Base-by-base conservation (phyloP, 2,113 vertebrate genomes). In the Passer montanus region DNA sequence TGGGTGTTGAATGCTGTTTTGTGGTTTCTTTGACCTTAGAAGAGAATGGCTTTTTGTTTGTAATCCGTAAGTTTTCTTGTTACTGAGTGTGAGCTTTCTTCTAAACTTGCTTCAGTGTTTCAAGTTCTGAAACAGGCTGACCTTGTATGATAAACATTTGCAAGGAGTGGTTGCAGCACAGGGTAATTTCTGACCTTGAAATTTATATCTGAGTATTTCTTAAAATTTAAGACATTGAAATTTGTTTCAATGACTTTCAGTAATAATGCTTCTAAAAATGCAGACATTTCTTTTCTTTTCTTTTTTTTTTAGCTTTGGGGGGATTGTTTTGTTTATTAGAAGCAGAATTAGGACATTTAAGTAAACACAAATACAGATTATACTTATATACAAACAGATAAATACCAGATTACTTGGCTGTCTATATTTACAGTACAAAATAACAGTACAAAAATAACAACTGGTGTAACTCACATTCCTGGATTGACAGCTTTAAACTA, bases 1-100 rank as follows among this genome's bases (percentile, higher is more conserved):
- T 84, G 62, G 35, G 46, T 68, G 28, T 73, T 68, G 52, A 87
- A 81, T 68, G 74, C 77, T 78, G 26, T 28, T 92, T 78, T 76
- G 78, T 91, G 72, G 55, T 69, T 94, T 93, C 67, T 87, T 77
- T 95, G 94, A 89, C 91, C 82, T 94, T 88, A 92, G 43, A 84
- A 91, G 44, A 96, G 74, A 97, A 95, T 87, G 52, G 85, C 33
- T 87, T 94, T 96, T 97, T 97, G 90, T 96, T 91, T 90, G 55
- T 77, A 41, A 31, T 66, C 70, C 62, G 24, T 86, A 67, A 66
- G 30, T 89, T 95, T 94, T 94, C 82, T 93, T 96, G 89, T 69
- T 72, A 30, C 23, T 35, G 46, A 53, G 49, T 84, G n/a, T 53
- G 83, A 92, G 69, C 79, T 85, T 90, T 94, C 35, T 77, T 85